Conservation (phyloP, 2,888 invertebrate species). For the Drosophila kambysellisi region DNA sequence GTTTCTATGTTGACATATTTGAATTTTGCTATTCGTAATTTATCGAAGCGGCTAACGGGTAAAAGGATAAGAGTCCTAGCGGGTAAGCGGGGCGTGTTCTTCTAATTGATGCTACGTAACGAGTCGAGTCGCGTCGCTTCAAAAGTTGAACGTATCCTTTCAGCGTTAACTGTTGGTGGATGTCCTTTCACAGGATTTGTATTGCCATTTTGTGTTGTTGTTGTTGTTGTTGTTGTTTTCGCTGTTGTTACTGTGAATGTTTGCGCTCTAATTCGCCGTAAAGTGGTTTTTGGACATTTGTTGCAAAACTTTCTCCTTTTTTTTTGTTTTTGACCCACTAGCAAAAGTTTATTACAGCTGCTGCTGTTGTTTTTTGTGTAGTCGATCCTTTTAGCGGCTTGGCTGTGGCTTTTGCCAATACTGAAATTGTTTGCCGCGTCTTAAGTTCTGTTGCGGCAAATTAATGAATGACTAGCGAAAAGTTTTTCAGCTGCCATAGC, state of each 20-base stretch:
- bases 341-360: conserved; percentile 23
- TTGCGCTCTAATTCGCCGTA: conserved; percentile 77
- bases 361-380: conserved; percentile 20
- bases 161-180: conserved; percentile 62
- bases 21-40: conserved; percentile 20
- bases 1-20: neutral
- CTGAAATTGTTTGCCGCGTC: conserved; percentile 33
- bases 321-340: conserved; percentile 16
- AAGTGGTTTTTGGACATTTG: conserved; percentile 79
- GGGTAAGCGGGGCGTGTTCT: conserved; percentile 1
- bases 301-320: conserved; percentile 58
- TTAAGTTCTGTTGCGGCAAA: conserved; percentile 44
- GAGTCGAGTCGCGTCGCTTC: conserved; percentile 48
- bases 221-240: conserved; percentile 20
- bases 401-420: conserved; percentile 42
- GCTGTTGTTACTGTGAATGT: conserved; percentile 41
- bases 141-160: conserved; percentile 68
- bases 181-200: conserved; percentile 19
- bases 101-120: conserved; percentile 46
- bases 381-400: conserved; percentile 54
- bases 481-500: conserved; percentile 12
- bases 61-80: neutral
- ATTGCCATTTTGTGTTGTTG: conserved; percentile 33
- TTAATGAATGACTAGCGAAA: conserved; percentile 53
- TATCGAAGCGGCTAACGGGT: conserved; percentile 4